Evolutionary conservation across 2,888 invertebrate species (phyloP).

Genomic region (Papilio elwesi): DNA sequence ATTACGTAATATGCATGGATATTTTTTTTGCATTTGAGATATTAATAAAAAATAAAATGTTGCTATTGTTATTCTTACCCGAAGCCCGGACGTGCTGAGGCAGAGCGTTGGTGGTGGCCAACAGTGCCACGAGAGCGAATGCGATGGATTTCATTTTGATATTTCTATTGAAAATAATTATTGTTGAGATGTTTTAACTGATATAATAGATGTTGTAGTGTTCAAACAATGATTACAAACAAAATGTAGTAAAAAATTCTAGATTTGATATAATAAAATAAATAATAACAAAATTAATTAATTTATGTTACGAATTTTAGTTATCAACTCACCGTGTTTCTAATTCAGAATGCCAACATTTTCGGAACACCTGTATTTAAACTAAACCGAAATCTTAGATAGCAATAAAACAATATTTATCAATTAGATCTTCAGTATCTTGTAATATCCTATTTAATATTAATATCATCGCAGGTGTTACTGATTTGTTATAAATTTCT

Average conservation of each 20-base stretch:
- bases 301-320: background rate
- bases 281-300: background rate
- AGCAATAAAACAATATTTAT: conserved; percentile 6
- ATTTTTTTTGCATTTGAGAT: too few relatives aligned
- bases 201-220: too few relatives aligned
- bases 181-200: too few relatives aligned
- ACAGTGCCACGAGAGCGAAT: conserved; percentile 21
- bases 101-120: conserved; percentile 18
- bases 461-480: conserved; percentile 13
- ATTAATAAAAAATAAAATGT: too few relatives aligned
- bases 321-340: conserved; percentile 3
- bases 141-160: conserved; percentile 29
- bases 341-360: background rate
- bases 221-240: too few relatives aligned
- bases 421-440: conserved; percentile 1
- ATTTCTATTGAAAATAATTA: background rate
- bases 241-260: too few relatives aligned
- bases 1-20: too few relatives aligned
- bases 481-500: conserved; percentile 7
- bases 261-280: too few relatives aligned
- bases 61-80: conserved; percentile 4
- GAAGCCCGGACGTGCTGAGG: conserved; percentile 1
- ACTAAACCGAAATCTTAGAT: conserved; percentile 5
- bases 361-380: conserved; percentile 1
- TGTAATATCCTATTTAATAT: background rate